Percentiles rank a stretch among this genome's conserved stretches.
Evolutionary conservation across 2,113 vertebrate species (phyloP).

Genomic region (Caracal caracal): DNA sequence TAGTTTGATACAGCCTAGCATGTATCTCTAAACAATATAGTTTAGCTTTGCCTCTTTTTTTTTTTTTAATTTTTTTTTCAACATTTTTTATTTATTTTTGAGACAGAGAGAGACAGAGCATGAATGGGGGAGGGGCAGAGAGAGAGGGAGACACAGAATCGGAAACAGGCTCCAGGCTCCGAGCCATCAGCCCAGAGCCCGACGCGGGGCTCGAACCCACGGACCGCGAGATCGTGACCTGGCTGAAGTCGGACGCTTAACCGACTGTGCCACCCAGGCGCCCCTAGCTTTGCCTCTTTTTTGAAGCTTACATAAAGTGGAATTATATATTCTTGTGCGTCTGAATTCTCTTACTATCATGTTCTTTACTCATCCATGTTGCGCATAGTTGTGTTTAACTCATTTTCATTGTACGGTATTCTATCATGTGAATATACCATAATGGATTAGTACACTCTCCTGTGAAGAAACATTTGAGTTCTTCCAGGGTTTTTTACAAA

Average conservation of each 20-base stretch:
- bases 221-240: too few species aligned
- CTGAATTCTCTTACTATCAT: neutral
- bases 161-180: too few species aligned
- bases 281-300: neutral
- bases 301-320: neutral
- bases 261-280: too few species aligned
- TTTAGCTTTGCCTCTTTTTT: neutral
- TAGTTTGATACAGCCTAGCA: neutral
- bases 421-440: neutral
- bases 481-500: neutral
- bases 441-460: neutral
- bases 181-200: too few species aligned
- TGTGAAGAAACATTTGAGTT: neutral
- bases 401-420: neutral
- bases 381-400: neutral
- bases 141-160: too few species aligned
- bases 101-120: too few species aligned
- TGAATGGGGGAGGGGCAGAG: too few species aligned
- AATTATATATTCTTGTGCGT: neutral
- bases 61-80: too few species aligned
- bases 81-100: too few species aligned
- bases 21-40: neutral
- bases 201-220: too few species aligned
- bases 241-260: too few species aligned
- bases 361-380: neutral